Evolutionary conservation across 2,888 invertebrate species (phyloP), one percentile per base, ranked within the genome.

Genomic region (Iphiclides podalirius): DNA sequence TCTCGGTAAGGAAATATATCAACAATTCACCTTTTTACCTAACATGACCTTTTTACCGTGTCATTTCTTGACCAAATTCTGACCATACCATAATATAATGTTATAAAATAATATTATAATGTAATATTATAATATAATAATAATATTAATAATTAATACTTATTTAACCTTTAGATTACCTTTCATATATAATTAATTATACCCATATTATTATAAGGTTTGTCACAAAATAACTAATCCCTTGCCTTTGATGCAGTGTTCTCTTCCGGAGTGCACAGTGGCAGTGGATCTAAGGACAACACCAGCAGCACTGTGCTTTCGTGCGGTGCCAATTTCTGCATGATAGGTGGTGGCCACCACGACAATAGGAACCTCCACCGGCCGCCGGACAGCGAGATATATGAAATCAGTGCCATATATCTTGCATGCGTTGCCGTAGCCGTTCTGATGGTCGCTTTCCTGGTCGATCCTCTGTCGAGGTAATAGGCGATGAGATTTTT

Each of bases 391-490:
- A 90, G 91, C 52, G 95, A 97, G 90, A 95, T 97, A 70, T 96
- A 95, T 75, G 94, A 94, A 77, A 95, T 98, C 70, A 94, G 95
- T 43, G 93, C 94, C 61, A 96, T 98, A 64, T 98, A 98, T 75
- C 90, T 98, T 53, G 93, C 93, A 0, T 98, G 97, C 74, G 95
- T 97, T 17, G 75, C 96, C 39, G 90, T 94, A 7, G 98, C 98
- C 1, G 95, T 96, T 1, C 88, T 95, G 53, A 93, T 98, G 72
- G 94, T 98, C 46, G 94, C 95, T 2, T 72, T 97, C 26, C 93
- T 98, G 55, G 93, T 99, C 42, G 98, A 98, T 86, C 96, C 97
- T 1, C 90, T 98, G 1, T 95, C 95, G 60, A 94, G 96, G 93
- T 96, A 83, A n/a, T 62, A 23, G n/a, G 34, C n/a, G n/a, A n/a